A percentile compares a stretch with the other conserved stretches of the same genome.
phyloP scores from a whole-genome alignment of 2,113 vertebrate species.

The Elachura formosa region DNA sequence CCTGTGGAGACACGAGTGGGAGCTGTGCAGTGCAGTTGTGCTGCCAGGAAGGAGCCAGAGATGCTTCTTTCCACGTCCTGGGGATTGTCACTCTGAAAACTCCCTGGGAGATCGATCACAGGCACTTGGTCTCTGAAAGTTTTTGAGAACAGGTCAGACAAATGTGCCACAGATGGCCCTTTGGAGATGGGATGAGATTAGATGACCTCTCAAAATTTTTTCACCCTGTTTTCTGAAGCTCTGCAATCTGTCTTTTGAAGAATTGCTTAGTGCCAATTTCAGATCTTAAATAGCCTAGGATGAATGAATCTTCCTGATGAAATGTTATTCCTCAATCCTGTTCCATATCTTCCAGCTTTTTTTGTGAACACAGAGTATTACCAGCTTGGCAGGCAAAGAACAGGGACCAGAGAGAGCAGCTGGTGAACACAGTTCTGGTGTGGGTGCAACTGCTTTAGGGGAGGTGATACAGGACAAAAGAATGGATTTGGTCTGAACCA shows the following conservation, averaged over 20 bases:
- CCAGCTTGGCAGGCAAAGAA: not conserved
- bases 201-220: conserved; percentile 5
- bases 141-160: not conserved
- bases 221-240: not conserved
- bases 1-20: not conserved
- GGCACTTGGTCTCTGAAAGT: not conserved
- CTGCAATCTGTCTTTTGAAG: not conserved
- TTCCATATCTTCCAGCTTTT: not conserved
- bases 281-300: not conserved
- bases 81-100: not conserved
- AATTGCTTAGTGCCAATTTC: not conserved
- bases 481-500: not conserved
- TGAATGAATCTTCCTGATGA: conserved; percentile 1
- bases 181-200: not conserved
- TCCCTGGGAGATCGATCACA: not conserved
- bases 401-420: not conserved
- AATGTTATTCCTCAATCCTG: not conserved
- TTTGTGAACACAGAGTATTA: not conserved
- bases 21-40: not conserved
- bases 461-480: not conserved
- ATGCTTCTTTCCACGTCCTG: not conserved
- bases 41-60: not conserved
- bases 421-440: not conserved
- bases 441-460: not conserved
- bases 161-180: not conserved